These are phyloP conservation scores for cattle (Bos taurus) DNA, from an alignment of 2,113 vertebrate species.

Conservation along the genomic window ARS-UCD2.0 NC_037334.1:83892001-83892500, in stretches of 20 bases:
- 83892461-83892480: neutral
- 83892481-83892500: neutral
- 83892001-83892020: conserved; percentile 1
- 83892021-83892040: neutral
- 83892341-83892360: neutral
- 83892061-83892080: neutral
- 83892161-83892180: neutral
- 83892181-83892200: neutral
- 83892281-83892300: neutral
- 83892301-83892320: neutral
- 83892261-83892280: neutral
- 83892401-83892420: neutral
- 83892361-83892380: neutral
- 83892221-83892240: neutral
- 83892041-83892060: conserved; percentile 23
- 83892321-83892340: neutral
- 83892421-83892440: neutral
- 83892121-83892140: neutral
- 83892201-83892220: neutral
- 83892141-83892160: neutral
- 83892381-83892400: neutral
- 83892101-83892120: neutral
- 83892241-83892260: neutral
- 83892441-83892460: neutral
- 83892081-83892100: neutral